phyloP scores from a whole-genome alignment of 2,888 invertebrate genomes.

The Nemapogon koenigi region DNA sequence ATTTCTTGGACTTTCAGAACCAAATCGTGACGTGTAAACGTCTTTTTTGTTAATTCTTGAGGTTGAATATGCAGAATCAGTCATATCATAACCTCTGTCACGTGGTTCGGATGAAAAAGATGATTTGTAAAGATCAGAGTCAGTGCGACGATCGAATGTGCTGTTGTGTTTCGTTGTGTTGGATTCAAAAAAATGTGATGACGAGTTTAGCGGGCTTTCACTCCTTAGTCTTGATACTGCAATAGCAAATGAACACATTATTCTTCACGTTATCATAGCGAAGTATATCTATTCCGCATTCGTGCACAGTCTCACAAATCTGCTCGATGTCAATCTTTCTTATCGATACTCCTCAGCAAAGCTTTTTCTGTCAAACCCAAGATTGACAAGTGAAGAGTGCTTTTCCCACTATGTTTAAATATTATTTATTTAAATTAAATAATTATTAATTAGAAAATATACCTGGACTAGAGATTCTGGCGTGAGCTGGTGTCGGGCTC shows the following conservation, averaged over 20 bases:
- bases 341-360: no score
- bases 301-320: background rate
- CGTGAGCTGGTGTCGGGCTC: slow-evolving; percentile 57
- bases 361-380: no score
- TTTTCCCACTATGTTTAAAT: no score
- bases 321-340: no score
- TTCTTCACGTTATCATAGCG: background rate
- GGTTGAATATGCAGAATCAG: slow-evolving; percentile 50
- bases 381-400: no score
- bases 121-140: slow-evolving; percentile 52
- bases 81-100: slow-evolving; percentile 48
- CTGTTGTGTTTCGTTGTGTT: slow-evolving; percentile 40
- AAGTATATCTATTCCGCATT: background rate
- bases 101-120: slow-evolving; percentile 40
- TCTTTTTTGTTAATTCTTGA: slow-evolving; percentile 46
- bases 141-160: slow-evolving; percentile 49
- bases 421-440: no score
- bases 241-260: slow-evolving; percentile 20
- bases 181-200: slow-evolving; percentile 44
- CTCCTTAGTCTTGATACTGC: slow-evolving; percentile 50
- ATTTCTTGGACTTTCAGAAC: slow-evolving; percentile 51
- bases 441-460: slow-evolving; percentile 12
- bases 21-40: slow-evolving; percentile 34
- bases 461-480: slow-evolving; percentile 61
- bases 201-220: slow-evolving; percentile 52